Evolutionary conservation across 2,797 vertebrate genomes (phyloP).

Genomic region (Oryzias dopingdopingensis): DNA sequence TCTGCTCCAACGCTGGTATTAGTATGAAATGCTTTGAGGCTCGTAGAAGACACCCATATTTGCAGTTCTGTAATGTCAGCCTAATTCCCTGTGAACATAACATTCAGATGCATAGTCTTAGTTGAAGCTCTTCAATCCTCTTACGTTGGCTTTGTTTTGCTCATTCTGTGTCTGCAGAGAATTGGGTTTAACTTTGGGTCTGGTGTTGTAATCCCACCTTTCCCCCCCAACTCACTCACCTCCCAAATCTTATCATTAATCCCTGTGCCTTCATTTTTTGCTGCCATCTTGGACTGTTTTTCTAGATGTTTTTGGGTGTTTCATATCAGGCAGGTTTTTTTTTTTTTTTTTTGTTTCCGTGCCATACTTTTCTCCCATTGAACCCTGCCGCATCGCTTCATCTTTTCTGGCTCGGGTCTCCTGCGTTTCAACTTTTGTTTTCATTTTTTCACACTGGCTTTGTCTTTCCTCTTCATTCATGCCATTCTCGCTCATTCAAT

Average conservation of each 20-base stretch:
- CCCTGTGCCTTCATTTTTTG: conserved; percentile 45
- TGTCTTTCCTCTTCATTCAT: neutral
- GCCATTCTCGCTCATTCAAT: neutral
- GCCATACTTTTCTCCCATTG: neutral
- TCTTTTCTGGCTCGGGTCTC: neutral
- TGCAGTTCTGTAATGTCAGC: conserved; percentile 44
- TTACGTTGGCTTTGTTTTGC: conserved; percentile 64
- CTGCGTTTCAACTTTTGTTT: neutral
- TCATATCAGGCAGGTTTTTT: conserved; percentile 1
- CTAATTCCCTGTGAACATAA: conserved; percentile 46
- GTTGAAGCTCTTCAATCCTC: conserved; percentile 57
- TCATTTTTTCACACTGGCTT: neutral
- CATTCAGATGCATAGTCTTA: conserved; percentile 50
- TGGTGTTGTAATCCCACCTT: conserved; percentile 49
- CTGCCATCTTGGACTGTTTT: conserved; percentile 45
- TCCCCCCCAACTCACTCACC: conserved; percentile 14
- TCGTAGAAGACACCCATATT: conserved; percentile 11
- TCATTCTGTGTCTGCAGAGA: conserved; percentile 57
- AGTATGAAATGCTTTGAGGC: too few species aligned
- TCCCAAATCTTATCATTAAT: conserved; percentile 59
- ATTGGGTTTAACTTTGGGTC: conserved; percentile 42
- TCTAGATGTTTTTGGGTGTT: conserved; percentile 27
- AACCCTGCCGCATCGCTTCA: neutral
- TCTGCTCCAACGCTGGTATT: too few species aligned
- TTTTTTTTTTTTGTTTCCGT: conserved; percentile 8